Base-by-base conservation (phyloP, 2,113 vertebrate genomes). In the Thymallus thymallus region DNA sequence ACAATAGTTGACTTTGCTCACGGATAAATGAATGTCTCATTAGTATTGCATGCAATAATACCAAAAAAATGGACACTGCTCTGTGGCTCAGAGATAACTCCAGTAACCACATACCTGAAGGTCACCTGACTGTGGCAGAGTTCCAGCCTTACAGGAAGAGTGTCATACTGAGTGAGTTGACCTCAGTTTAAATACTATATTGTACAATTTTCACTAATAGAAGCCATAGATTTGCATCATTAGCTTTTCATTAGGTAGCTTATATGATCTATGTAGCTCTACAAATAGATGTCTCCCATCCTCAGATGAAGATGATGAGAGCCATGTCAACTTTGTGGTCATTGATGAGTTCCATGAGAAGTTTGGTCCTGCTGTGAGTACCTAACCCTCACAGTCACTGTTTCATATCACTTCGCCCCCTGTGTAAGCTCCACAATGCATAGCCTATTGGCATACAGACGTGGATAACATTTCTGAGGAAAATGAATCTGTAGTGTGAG, bases 291-390 rank as follows among this genome's bases (percentile, higher is more conserved):
- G 24, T 48, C 4, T 23, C n/a, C 67, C 29, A 64, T 22, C 60
- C 14, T 12, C 69, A 90, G 91, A 78, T 16, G 82, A 87, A 12
- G 82, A 86, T 1, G 87, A 85, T 18, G 73, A 81, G 0, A 81
- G 89, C n/a, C 63, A 30, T 4, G 72, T 93, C 7, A 78, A 90
- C 77, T 92, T 85, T 78, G 73, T 84, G 6, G 84, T 93, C 26
- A 84, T 94, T 2, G 88, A 94, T 60, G 89, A 88, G 63, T 89
- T 93, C 60, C 85, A 90, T 48, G 88, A 90, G 76, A 92, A 91
- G 74, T 94, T 94, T 80, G 89, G 81, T 22, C 86, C 92, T 32
- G 91, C 92, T 45, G 88, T 93, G 72, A 87, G 90, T 90, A 24
- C 14, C 45, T 18, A 10, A 0, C 4, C 35, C 32, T 16, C 51